Conservation (phyloP, 2,888 invertebrate genomes). For the Microctonus brassicae region DNA sequence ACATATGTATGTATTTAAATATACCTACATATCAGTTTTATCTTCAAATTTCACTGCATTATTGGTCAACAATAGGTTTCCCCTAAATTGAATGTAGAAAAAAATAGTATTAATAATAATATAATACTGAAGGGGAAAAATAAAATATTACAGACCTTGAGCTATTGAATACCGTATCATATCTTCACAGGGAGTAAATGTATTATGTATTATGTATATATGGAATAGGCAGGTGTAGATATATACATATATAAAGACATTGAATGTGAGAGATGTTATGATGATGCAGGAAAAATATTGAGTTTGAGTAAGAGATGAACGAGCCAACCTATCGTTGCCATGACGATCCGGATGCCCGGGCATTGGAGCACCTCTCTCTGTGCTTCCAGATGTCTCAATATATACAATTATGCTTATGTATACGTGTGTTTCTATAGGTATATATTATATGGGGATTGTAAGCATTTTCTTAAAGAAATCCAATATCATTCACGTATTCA, state of each 20-base stretch:
- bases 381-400: constrained; percentile 32
- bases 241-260: background rate
- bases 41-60: background rate
- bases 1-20: background rate
- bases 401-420: constrained; percentile 15
- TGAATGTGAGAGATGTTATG: background rate
- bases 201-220: background rate
- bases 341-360: constrained; percentile 67
- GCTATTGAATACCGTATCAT: constrained; percentile 23
- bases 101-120: no score
- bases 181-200: constrained; percentile 22
- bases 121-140: constrained; percentile 1
- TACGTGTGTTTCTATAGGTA: constrained; percentile 13
- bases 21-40: background rate
- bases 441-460: no score
- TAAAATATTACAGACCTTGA: constrained; percentile 13
- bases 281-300: constrained; percentile 18
- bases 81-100: background rate
- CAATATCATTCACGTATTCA: background rate
- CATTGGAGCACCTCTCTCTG: constrained; percentile 52
- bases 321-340: constrained; percentile 55
- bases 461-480: background rate
- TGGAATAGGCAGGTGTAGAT: constrained; percentile 18
- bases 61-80: background rate
- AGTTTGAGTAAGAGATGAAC: constrained; percentile 37